phyloP scores from a whole-genome alignment of 2,888 invertebrate species.

The Portevinia maculata region DNA sequence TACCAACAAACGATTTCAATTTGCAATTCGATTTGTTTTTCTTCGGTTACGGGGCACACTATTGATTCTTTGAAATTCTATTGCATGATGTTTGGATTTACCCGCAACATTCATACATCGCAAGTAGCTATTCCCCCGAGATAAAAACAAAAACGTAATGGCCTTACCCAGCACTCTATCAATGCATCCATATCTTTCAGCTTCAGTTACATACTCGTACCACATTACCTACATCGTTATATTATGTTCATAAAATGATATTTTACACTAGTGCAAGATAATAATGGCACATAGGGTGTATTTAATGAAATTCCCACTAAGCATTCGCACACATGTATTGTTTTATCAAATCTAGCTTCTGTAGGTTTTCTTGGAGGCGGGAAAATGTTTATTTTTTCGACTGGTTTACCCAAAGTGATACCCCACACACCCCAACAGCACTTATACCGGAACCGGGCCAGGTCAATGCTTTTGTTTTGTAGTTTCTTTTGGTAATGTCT shows the following conservation, averaged over 20 bases:
- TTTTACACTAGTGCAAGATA: conserved; percentile 30
- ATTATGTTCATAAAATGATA: conserved; percentile 36
- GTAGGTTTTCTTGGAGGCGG: conserved; percentile 13
- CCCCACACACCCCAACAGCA: conserved; percentile 5
- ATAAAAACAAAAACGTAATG: conserved; percentile 3
- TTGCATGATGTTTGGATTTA: conserved; percentile 20
- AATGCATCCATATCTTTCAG: conserved; percentile 28
- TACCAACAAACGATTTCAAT: conserved; percentile 25
- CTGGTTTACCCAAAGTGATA: conserved; percentile 15
- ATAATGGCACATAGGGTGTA: conserved; percentile 31
- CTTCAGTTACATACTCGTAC: background rate
- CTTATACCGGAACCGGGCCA: background rate
- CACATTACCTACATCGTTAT: conserved; percentile 7
- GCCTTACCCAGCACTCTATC: conserved; percentile 16
- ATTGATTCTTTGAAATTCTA: conserved; percentile 22
- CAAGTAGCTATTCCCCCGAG: background rate
- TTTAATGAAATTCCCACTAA: conserved; percentile 23
- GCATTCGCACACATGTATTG: conserved; percentile 39
- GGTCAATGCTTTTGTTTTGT: conserved; percentile 27
- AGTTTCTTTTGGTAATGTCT: conserved; percentile 20
- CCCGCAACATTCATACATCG: conserved; percentile 3
- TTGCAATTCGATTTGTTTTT: conserved; percentile 8
- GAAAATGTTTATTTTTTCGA: conserved; percentile 16
- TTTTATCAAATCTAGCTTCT: conserved; percentile 38
- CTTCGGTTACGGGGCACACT: background rate